Base-by-base conservation (phyloP, 2,113 vertebrate species). In the Campylomormyrus numenius region DNA sequence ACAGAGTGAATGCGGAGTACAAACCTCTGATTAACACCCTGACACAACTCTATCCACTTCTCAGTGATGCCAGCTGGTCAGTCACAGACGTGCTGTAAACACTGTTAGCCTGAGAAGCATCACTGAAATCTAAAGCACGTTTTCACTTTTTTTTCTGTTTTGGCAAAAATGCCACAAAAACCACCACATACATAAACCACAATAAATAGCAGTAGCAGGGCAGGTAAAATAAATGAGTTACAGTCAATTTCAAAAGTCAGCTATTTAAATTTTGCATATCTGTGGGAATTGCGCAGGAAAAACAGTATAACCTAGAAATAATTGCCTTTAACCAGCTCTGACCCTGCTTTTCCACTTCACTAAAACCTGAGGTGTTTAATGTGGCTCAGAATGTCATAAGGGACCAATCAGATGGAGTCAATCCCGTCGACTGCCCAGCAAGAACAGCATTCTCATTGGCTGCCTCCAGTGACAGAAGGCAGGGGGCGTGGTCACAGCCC, bases 401-500 rank as follows among this genome's bases (percentile, higher is more conserved):
- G 31, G 58, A 8, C 86, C 31, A 88, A 56, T 80, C 48, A 35
- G 66, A 56, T 35, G 52, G 45, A 48, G 35, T 66, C 42, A 35
- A 74, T 53, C 52, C 85, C 45, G 42, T 53, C 8, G 17, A 24
- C 89, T 91, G 46, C 84, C 42, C 45, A 88, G 87, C 85, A 88
- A 88, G 88, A 87, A 88, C 89, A 85, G 90, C 87, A 85, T 91
- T 91, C 90, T 45, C 83, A 35, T 89, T n/a, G 53, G 35, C 90
- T 90, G 62, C 48, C 85, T 90, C 42, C 85, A 92, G 92, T 85
- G 88, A 89, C 90, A 88, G 88, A 62, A 87, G 84, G 85, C 90
- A 90, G 83, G 88, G 83, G 86, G 90, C 53, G 89, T 85, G 89
- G 88, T 50, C 90, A 90, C 62, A 70, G 46, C 27, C 90, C 80